Base-by-base conservation (phyloP, 2,797 vertebrate genomes). In the Epinephelus coioides region DNA sequence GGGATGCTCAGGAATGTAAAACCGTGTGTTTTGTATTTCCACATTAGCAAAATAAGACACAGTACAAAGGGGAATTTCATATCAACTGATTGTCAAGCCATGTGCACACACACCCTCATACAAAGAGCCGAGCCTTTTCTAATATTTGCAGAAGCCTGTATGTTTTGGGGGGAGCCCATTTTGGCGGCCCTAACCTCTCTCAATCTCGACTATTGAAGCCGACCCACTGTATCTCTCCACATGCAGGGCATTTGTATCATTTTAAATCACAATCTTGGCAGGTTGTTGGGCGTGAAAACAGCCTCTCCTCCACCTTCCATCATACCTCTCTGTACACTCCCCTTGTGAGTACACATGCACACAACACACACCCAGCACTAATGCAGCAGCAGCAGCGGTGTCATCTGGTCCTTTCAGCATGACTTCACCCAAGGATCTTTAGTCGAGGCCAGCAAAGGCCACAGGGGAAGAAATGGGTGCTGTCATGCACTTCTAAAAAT, bases 401-500 rank as follows among this genome's bases (percentile, higher is more conserved):
- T 93, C 91, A 88, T 84, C 84, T 87, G 86, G 86, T 72, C 76
- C 66, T 88, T 89, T 92, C 86, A 87, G 89, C 87, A 85, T 90
- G 86, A 87, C 83, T 91, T 91, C 88, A 90, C 89, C 89, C 79
- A 67, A 82, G 79, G 79, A 86, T 91, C 85, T 89, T 90, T 89
- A 79, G 79, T 72, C 21, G 44, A 86, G 88, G 82, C 88, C 87
- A 86, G 88, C 76, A 70, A 73, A 79, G 84, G 85, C 87, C 87
- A 92, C 83, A 8, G 30, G 81, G 76, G 86, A 92, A 75, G 86
- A 78, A 79, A 76, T 34, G 76, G 87, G 88, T 88, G 84, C 91
- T 91, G 94, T 89, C 93, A 94, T 79, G 79, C 86, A 90, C 85
- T 80, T 93, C 92, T 85, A 78, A 86, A 92, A 92, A 90, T 89